Evolutionary conservation across 2,797 vertebrate genomes (phyloP), one percentile per base, ranked within the genome.

Genomic region (Synanceia verrucosa): DNA sequence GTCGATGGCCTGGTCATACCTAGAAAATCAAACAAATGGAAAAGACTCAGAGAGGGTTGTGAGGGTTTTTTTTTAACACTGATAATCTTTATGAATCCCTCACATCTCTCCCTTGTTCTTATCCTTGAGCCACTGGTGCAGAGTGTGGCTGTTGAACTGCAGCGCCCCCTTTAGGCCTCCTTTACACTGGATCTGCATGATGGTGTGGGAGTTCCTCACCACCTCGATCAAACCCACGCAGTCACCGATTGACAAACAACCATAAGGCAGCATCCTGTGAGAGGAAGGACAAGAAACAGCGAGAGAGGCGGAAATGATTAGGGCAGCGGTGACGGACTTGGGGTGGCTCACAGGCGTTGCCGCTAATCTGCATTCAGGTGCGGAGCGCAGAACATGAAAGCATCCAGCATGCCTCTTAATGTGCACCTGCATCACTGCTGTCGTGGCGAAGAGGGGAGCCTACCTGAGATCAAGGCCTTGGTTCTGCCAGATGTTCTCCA

Each of bases 401-500:
- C 28, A 64, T 74, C 70, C 64, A 9, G 67, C 11, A n/a, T n/a
- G 53, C 51, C 66, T 70, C 73, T 72, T 83, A 83, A 80, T 57
- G 75, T 71, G 79, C 74, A 83, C 79, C 83, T 89, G 84, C 76
- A 84, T 88, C 82, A 39, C 75, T 26, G 71, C 81, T 87, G 84
- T 89, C 87, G 78, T 13, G 58, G 65, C 34, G 66, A 80, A 80
- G 69, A 36, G 57, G 76, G 66, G 62, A 65, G 70, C 91, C 81
- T 95, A 98, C 98, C 98, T 96, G 91, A 99, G 97, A 94, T 99
- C 98, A 91, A 99, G 96, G 70, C 97, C 97, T 87, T 99, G 98
- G 91, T 98, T 99, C 92, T 99, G 98, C 98, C 98, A 99, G 92
- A 99, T 99, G 92, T 98, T 99, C 93, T 99, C 98, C 98, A 99